Base-by-base conservation (phyloP, 2,888 invertebrate species). In the Isotomurus palustris region DNA sequence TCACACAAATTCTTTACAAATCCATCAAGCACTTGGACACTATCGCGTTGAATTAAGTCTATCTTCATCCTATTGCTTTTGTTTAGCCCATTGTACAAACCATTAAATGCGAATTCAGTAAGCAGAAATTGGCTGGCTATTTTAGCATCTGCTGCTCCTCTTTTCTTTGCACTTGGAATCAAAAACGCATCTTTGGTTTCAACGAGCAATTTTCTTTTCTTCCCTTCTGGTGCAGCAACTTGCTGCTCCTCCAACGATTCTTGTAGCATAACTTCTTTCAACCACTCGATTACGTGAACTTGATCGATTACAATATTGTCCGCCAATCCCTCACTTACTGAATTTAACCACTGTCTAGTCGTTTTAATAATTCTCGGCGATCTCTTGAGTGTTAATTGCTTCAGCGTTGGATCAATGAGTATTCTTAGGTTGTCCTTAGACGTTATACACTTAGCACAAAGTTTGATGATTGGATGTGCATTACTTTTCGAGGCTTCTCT, bases 401-500 rank as follows among this genome's bases (percentile, higher is more conserved):
- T 58, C 4, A 65, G 40, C 0, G 65, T 60, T 25, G 65, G 65
- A 5, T 58, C 56, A 36, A 65, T 62, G 6, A 65, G 24, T 1
- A 24, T 22, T 27, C 53, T 50, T 29, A 62, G 38, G 29, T 58
- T 57, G 5, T 59, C 53, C 17, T 49, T 28, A 6, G 24, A 28
- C 2, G 45, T 53, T 1, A 62, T 56, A 53, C 54, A 62, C 38
- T 65, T 62, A 3, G 60, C 58, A 51, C 62, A 67, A 1, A 59
- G 50, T 55, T 60, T 61, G 12, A 67, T 48, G 45, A 67, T 58
- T 19, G 56, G 58, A 45, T 56, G 50, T 1, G 64, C 63, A 53
- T 67, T 67, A 32, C 56, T 59, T 36, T 60, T 61, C 12, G 58
- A 58, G 2, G 67, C 67, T 45, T 67, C 67, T 27, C 56, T 27